Conservation (phyloP, 2,113 vertebrate genomes). For the Sigmodon hispidus region DNA sequence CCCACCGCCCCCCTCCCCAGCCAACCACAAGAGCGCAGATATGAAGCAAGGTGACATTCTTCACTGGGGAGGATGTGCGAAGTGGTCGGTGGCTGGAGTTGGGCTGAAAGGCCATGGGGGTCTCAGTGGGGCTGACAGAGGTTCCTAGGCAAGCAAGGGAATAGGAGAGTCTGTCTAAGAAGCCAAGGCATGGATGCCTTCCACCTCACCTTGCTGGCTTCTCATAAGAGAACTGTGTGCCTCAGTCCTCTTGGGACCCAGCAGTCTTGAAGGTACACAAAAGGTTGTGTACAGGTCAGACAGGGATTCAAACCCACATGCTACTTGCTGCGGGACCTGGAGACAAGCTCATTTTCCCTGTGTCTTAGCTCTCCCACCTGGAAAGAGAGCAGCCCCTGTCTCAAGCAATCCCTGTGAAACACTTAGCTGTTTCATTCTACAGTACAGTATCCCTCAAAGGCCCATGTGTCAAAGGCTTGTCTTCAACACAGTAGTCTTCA, state of each 20-base stretch:
- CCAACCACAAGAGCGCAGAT: constrained; percentile 78
- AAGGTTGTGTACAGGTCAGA: not conserved
- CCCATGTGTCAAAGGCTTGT: too few relatives aligned
- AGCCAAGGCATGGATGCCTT: not conserved
- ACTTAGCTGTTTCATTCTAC: not conserved
- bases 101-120: not conserved
- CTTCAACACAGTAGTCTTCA: not conserved
- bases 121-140: not conserved
- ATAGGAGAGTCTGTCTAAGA: not conserved
- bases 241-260: not conserved
- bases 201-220: not conserved
- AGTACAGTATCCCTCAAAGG: not conserved
- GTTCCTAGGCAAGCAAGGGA: not conserved
- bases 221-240: rapidly evolving
- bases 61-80: constrained; percentile 64
- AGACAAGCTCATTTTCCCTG: not conserved
- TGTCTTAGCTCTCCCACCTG: not conserved
- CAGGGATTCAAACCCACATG: not conserved
- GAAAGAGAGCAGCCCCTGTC: not conserved
- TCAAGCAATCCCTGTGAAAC: not conserved
- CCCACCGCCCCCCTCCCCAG: constrained; percentile 66
- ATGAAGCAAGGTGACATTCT: constrained; percentile 78
- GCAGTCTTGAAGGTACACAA: not conserved
- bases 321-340: not conserved
- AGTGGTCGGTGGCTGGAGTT: constrained; percentile 18